Evolutionary conservation across 2,113 vertebrate genomes (phyloP).

Genomic region (Asarcornis scutulata): DNA sequence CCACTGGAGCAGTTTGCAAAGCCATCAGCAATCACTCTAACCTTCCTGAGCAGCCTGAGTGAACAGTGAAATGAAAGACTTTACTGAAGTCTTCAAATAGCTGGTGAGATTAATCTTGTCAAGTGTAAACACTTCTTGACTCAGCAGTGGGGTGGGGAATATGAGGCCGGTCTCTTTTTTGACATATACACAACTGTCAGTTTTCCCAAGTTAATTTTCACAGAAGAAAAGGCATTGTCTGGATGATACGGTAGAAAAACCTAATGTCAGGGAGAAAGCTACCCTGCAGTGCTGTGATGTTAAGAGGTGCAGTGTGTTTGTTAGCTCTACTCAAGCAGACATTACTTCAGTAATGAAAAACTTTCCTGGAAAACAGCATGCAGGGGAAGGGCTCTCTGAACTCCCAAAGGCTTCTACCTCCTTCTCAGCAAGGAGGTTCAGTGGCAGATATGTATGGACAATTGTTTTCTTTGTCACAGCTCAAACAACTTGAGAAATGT

Average conservation of each 20-base stretch:
- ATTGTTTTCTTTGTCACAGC: not conserved
- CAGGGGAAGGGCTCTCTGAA: not conserved
- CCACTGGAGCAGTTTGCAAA: constrained; percentile 54
- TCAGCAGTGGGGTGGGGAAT: not conserved
- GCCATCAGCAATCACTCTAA: constrained; percentile 48
- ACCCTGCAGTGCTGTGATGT: not conserved
- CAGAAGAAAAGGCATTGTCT: not conserved
- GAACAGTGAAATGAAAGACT: constrained; percentile 57
- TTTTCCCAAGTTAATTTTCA: not conserved
- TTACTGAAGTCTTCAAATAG: constrained; percentile 22
- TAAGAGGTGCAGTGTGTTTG: not conserved
- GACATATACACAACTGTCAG: not conserved
- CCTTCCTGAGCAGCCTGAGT: constrained; percentile 53
- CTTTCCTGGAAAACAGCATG: not conserved
- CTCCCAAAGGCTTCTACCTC: not conserved
- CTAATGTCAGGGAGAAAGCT: not conserved
- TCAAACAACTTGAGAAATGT: not conserved
- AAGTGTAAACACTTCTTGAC: constrained; percentile 18
- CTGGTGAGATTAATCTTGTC: constrained; percentile 45
- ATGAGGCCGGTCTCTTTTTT: not conserved
- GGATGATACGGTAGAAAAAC: not conserved
- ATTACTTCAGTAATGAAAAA: not conserved
- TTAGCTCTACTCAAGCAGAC: not conserved
- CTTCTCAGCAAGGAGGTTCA: not conserved
- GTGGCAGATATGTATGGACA: rapidly evolving